Evolutionary conservation across 2,888 invertebrate species (phyloP), one percentile per base, ranked within the genome.

Genomic region (Nephrocerus scutellatus): DNA sequence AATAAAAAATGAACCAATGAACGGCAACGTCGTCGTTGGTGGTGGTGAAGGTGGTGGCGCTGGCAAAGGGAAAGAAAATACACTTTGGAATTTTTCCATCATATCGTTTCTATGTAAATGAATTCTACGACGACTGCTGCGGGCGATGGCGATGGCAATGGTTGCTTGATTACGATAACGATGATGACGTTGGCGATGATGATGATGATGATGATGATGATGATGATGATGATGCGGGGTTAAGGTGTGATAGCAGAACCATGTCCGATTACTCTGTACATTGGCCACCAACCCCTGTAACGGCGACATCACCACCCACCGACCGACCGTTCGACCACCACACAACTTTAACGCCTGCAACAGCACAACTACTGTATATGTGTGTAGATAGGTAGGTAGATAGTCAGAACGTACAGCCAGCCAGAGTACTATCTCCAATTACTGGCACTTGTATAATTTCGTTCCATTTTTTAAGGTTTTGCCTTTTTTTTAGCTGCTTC

Each of bases 371-470:
- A n/a, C n/a, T n/a, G n/a, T n/a, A n/a, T n/a, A n/a, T n/a, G n/a
- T n/a, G n/a, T n/a, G n/a, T n/a, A n/a, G n/a, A n/a, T n/a, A n/a
- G n/a, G n/a, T n/a, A n/a, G n/a, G n/a, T n/a, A n/a, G n/a, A n/a
- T n/a, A n/a, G n/a, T n/a, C n/a, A n/a, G n/a, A n/a, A n/a, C n/a
- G n/a, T n/a, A n/a, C n/a, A n/a, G n/a, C n/a, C n/a, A n/a, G n/a
- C n/a, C n/a, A n/a, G n/a, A 43, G 46, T 46, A 46, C 43, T 46
- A 46, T 46, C 46, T 46, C 46, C 46, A 46, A 46, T 46, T 46
- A 46, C 46, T 46, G 44, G 46, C 46, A 46, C 46, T 46, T 46
- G 46, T 46, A 46, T 46, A 46, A 46, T 46, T 46, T 46, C 44
- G 41, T 44, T 44, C 43, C 44, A 43, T 46, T 44, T 41, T 44